A percentile compares a stretch with the other conserved stretches of the same genome.
Conservation (phyloP, 2,888 invertebrate species). For the Hymenopus coronatus region DNA sequence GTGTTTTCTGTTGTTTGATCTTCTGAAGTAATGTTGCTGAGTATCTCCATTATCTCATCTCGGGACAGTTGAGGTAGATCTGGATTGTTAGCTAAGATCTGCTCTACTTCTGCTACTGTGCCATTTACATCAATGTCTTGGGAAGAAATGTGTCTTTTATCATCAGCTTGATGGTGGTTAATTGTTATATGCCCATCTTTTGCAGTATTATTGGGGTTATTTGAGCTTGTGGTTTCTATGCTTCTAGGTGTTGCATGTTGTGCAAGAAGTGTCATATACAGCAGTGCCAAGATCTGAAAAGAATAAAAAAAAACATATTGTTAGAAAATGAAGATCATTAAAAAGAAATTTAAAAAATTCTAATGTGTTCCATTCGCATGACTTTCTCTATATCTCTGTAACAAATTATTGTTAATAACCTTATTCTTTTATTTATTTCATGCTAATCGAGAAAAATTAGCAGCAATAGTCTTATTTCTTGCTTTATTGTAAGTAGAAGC, state of each 20-base stretch:
- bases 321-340: too few relatives aligned
- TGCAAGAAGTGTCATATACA: background rate
- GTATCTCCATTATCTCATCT: constrained; percentile 63
- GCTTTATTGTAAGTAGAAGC: too few relatives aligned
- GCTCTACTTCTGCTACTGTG: constrained; percentile 67
- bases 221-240: background rate
- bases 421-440: too few relatives aligned
- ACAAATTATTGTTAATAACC: too few relatives aligned
- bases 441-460: too few relatives aligned
- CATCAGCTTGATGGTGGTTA: background rate
- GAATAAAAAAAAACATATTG: background rate
- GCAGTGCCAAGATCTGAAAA: background rate
- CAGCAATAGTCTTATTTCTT: too few relatives aligned
- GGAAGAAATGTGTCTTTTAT: background rate
- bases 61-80: constrained; percentile 62
- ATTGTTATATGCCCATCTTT: too few relatives aligned
- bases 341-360: too few relatives aligned
- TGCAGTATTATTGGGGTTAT: background rate
- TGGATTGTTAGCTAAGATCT: constrained; percentile 58
- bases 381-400: too few relatives aligned
- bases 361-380: too few relatives aligned
- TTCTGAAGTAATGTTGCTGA: constrained; percentile 59
- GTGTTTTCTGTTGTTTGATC: background rate
- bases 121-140: constrained; percentile 50
- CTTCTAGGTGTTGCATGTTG: background rate